Percentiles rank a stretch among this genome's conserved stretches.
Evolutionary conservation across 1,140 invertebrate species (phyloP).

Genomic region (Nephila pilipes): DNA sequence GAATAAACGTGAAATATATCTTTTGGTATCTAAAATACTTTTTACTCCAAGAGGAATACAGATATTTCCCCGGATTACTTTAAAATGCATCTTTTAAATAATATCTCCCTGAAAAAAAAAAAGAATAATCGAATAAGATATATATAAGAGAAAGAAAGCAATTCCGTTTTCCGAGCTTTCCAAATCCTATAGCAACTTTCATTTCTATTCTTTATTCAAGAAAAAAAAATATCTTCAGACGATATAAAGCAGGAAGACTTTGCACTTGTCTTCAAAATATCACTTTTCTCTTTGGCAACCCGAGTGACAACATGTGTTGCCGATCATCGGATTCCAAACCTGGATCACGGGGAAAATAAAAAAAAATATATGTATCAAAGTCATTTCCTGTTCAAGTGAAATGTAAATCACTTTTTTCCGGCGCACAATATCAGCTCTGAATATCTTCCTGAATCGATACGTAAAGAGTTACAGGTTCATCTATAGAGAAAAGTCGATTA

Average conservation of each 20-base stretch:
- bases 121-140: constrained; percentile 14
- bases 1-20: too few species aligned
- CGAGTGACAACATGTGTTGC: not conserved
- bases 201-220: not conserved
- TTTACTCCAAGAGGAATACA: too few species aligned
- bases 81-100: not conserved
- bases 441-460: not conserved
- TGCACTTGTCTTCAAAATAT: not conserved
- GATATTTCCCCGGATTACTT: not conserved
- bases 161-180: not conserved
- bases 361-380: not conserved
- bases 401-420: constrained; percentile 14
- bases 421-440: not conserved
- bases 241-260: not conserved
- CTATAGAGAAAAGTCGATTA: not conserved
- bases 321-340: not conserved
- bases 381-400: not conserved
- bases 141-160: not conserved
- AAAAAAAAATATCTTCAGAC: not conserved
- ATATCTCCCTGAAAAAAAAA: too few species aligned
- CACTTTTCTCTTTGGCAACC: not conserved
- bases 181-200: not conserved
- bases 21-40: too few species aligned
- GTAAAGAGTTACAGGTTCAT: not conserved
- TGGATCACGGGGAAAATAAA: not conserved